Conservation (phyloP, 1,140 invertebrate species). For the Rhopalosiphum padi region DNA sequence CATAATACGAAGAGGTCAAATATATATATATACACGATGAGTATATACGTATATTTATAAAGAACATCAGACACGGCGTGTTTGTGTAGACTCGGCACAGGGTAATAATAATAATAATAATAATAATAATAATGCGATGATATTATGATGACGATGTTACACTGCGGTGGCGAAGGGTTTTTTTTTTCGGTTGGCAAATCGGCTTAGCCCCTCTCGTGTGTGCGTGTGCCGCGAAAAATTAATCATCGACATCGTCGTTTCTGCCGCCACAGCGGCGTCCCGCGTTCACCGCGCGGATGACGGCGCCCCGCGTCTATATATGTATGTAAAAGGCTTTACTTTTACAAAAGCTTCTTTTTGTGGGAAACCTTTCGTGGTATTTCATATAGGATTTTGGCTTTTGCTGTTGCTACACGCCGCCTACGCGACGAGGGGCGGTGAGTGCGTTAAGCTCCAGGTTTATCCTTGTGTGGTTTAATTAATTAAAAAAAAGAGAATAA, state of each 20-base stretch:
- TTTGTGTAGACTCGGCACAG: not conserved
- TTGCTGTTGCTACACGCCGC: slow-evolving; percentile 5
- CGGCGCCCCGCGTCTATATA: not conserved
- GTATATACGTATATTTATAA: not conserved
- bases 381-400: slow-evolving; percentile 22
- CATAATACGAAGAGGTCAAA: not conserved
- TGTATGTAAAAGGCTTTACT: slow-evolving; percentile 33
- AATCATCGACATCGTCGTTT: slow-evolving; percentile 19
- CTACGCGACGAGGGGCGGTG: not conserved
- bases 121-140: slow-evolving; percentile 2
- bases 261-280: too few relatives aligned
- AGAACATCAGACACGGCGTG: not conserved
- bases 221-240: slow-evolving; percentile 27
- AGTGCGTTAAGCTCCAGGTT: slow-evolving; percentile 21
- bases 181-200: slow-evolving; percentile 30
- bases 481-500: slow-evolving; percentile 24
- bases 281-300: not conserved
- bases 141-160: not conserved
- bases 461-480: slow-evolving; percentile 33
- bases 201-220: slow-evolving; percentile 7
- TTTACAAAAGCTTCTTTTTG: slow-evolving; percentile 43
- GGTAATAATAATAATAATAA: not conserved
- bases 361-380: slow-evolving; percentile 39
- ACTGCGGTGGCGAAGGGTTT: not conserved
- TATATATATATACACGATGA: not conserved